phyloP scores from a whole-genome alignment of 1,140 invertebrate species.

The Listronotus oregonensis region DNA sequence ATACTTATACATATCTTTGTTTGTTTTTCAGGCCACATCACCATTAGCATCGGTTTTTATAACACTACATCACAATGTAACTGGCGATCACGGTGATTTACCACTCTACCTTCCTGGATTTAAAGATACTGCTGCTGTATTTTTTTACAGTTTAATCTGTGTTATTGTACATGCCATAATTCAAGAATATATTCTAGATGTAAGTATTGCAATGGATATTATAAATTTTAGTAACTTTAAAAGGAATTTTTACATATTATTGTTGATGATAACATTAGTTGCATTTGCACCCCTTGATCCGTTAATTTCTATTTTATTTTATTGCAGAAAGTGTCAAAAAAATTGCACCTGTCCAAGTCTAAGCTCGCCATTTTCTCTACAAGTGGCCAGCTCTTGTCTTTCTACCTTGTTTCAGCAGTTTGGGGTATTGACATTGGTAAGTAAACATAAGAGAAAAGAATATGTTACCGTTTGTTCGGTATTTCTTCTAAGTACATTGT shows the following conservation, averaged over 20 bases:
- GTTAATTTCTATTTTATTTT: too few species aligned
- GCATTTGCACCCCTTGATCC: too few species aligned
- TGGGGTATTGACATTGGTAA: conserved; percentile 91
- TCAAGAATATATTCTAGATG: conserved; percentile 95
- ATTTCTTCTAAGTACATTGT: too few species aligned
- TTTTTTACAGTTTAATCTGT: conserved; percentile 95
- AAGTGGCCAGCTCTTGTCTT: conserved; percentile 90
- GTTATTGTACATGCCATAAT: conserved; percentile 97
- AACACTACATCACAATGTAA: conserved; percentile 90
- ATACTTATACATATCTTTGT: too few species aligned
- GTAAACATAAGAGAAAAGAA: neutral
- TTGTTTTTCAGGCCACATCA: conserved; percentile 74
- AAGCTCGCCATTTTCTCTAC: conserved; percentile 96
- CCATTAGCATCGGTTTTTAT: conserved; percentile 92
- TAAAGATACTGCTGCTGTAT: conserved; percentile 89
- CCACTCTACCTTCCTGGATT: conserved; percentile 84
- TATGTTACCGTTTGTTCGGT: too few species aligned
- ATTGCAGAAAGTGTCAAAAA: conserved; percentile 92
- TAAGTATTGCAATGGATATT: conserved; percentile 68
- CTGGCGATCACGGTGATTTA: conserved; percentile 63
- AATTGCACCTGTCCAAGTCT: conserved; percentile 94
- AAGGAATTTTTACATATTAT: too few species aligned
- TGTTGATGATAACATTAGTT: too few species aligned
- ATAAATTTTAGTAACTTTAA: too few species aligned
- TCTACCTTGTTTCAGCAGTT: conserved; percentile 86